Evolutionary conservation across 2,888 invertebrate genomes (phyloP).

Genomic region (Tineola bisselliella): DNA sequence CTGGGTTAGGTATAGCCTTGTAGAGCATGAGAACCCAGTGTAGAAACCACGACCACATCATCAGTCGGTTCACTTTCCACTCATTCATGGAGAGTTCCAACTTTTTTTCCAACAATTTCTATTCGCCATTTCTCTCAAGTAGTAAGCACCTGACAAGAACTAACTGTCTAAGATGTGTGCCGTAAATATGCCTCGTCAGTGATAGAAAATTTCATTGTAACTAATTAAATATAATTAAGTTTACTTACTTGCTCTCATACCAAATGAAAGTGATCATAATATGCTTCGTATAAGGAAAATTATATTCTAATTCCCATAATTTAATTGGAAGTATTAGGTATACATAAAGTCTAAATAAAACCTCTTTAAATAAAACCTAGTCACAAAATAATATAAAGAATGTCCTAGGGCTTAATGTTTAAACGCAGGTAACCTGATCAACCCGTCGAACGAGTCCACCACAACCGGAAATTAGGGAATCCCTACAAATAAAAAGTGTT

Average conservation of each 20-base stretch:
- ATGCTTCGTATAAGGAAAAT: not conserved
- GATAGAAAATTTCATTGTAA: not conserved
- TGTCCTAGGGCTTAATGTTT: not conserved
- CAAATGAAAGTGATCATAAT: not conserved
- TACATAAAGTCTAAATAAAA: too few species aligned
- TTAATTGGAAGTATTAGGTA: not conserved
- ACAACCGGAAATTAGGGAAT: not conserved
- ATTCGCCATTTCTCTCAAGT: constrained; percentile 9
- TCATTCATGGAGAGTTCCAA: constrained; percentile 60
- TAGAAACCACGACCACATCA: constrained; percentile 25
- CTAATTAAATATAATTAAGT: not conserved
- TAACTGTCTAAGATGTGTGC: not conserved
- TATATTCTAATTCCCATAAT: not conserved
- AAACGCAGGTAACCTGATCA: not conserved
- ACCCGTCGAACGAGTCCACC: not conserved
- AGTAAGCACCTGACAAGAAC: not conserved
- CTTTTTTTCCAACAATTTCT: constrained; percentile 62
- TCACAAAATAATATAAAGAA: too few species aligned
- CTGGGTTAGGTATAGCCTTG: not conserved
- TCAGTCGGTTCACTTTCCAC: constrained; percentile 58
- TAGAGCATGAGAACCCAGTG: constrained; percentile 16
- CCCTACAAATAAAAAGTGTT: not conserved
- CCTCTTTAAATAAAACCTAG: too few species aligned
- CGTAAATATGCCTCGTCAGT: not conserved
- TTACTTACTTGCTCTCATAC: not conserved